Evolutionary conservation across 1,140 invertebrate species (phyloP).

Genomic region (Whitmania pigra): DNA sequence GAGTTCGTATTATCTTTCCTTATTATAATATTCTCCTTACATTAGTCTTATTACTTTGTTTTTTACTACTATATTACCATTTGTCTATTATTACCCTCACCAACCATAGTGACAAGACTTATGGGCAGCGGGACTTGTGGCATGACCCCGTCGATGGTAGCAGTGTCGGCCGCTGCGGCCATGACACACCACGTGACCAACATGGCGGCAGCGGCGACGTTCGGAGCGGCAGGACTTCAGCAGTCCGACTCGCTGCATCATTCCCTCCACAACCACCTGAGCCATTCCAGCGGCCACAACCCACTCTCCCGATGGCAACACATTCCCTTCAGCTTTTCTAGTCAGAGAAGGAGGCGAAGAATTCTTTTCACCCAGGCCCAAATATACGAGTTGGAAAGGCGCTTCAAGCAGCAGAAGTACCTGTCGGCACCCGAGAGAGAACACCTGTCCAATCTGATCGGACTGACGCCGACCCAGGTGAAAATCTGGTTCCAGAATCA

Average conservation of each 20-base stretch:
- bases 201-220: constrained; percentile 2
- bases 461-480: constrained; percentile 53
- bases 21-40: too few species aligned
- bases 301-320: background rate
- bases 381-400: constrained; percentile 64
- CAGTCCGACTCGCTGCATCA: constrained; percentile 35
- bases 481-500: constrained; percentile 84
- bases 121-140: constrained; percentile 21
- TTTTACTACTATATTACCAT: too few species aligned
- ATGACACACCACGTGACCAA: constrained; percentile 12
- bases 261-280: constrained; percentile 43
- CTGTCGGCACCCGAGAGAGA: constrained; percentile 91
- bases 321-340: constrained; percentile 14
- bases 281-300: background rate
- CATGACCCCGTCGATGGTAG: constrained; percentile 19
- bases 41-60: too few species aligned
- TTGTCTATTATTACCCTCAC: too few species aligned
- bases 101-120: constrained; percentile 19
- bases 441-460: constrained; percentile 69
- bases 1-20: too few species aligned
- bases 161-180: constrained; percentile 16
- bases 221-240: constrained; percentile 16
- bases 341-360: constrained; percentile 19
- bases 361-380: constrained; percentile 26
- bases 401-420: constrained; percentile 89